phyloP scores from a whole-genome alignment of 1,140 invertebrate genomes.

The Heliconius hewitsoni region DNA sequence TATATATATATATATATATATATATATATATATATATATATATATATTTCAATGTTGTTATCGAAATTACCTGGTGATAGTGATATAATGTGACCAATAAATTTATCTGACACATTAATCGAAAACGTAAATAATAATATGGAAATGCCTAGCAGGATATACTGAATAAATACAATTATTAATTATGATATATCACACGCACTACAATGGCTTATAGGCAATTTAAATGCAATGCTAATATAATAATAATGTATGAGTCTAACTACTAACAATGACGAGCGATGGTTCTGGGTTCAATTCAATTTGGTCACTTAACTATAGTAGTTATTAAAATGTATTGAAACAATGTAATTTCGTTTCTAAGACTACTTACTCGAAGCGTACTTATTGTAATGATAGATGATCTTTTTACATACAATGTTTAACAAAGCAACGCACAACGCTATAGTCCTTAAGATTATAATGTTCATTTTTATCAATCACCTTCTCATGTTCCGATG shows the following conservation, averaged over 20 bases:
- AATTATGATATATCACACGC: constrained; percentile 28
- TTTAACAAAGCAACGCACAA: constrained; percentile 72
- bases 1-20: too few species aligned
- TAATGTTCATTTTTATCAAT: constrained; percentile 55
- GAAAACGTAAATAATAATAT: constrained; percentile 29
- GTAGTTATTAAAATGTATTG: not conserved
- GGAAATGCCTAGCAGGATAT: constrained; percentile 23
- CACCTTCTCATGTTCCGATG: constrained; percentile 73
- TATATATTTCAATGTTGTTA: not conserved
- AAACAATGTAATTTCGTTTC: not conserved
- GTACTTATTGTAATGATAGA: constrained; percentile 55
- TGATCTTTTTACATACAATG: constrained; percentile 66
- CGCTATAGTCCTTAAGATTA: constrained; percentile 60
- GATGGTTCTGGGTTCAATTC: not conserved
- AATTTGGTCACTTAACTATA: too few species aligned
- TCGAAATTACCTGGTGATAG: not conserved
- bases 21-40: too few species aligned
- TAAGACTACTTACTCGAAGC: constrained; percentile 62
- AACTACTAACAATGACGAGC: not conserved
- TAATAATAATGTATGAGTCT: constrained; percentile 3
- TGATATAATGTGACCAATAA: constrained; percentile 9
- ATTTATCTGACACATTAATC: constrained; percentile 14
- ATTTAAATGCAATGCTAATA: constrained; percentile 38
- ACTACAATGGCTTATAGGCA: constrained; percentile 37
- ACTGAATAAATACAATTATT: constrained; percentile 35